A percentile compares a stretch with the other conserved stretches of the same genome.
Evolutionary conservation across 2,113 vertebrate genomes (phyloP).

Genomic region (human): GRCh38 chr13:41020001-41020500

Average conservation of each 20-base stretch:
- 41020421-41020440: slow-evolving; percentile 27
- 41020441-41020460: slow-evolving; percentile 13
- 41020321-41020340: not conserved
- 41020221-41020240: not conserved
- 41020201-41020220: not conserved
- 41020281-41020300: slow-evolving; percentile 3
- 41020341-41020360: not conserved
- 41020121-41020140: not conserved
- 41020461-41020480: not conserved
- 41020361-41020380: not conserved
- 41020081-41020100: not conserved
- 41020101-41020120: not conserved
- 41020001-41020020: not conserved
- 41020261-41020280: not conserved
- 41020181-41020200: not conserved
- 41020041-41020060: not conserved
- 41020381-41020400: slow-evolving; percentile 40
- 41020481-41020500: slow-evolving; percentile 43
- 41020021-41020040: not conserved
- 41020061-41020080: not conserved
- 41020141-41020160: not conserved
- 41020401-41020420: slow-evolving; percentile 33
- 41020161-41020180: not conserved
- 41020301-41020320: slow-evolving; percentile 27
- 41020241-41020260: not conserved